A percentile compares a stretch with the other conserved stretches of the same genome.
phyloP scores from a whole-genome alignment of 1,140 invertebrate genomes.

The Neodiprion lecontei region DNA sequence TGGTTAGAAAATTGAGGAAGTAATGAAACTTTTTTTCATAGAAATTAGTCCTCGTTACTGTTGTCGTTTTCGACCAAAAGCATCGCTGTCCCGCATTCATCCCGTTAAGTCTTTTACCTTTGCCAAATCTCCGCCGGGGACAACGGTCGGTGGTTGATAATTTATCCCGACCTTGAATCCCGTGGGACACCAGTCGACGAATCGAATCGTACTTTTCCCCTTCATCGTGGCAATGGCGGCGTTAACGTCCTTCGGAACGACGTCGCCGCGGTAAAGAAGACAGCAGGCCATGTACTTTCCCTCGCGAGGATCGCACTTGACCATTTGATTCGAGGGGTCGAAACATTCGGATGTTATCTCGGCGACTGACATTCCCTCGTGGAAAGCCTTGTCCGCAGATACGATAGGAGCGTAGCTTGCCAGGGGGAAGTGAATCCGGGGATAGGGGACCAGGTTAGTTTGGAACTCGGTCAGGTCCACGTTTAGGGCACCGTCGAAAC shows the following conservation, averaged over 20 bases:
- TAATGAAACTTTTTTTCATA: background rate
- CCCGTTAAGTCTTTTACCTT: constrained; percentile 26
- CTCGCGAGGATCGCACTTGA: constrained; percentile 70
- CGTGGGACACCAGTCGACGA: constrained; percentile 77
- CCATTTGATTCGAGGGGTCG: constrained; percentile 72
- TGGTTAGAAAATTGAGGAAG: constrained; percentile 1
- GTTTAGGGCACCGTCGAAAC: constrained; percentile 72
- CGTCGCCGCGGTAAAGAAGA: constrained; percentile 74
- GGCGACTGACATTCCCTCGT: constrained; percentile 69
- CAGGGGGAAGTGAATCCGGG: constrained; percentile 71
- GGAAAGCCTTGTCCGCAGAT: constrained; percentile 68
- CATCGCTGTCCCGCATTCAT: background rate
- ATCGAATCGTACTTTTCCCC: constrained; percentile 73
- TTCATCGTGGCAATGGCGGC: constrained; percentile 84
- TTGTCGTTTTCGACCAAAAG: background rate
- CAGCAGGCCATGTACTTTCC: constrained; percentile 80
- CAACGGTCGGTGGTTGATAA: constrained; percentile 76
- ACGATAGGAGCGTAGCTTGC: constrained; percentile 64
- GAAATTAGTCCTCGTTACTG: background rate
- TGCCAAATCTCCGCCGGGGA: constrained; percentile 71
- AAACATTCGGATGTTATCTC: constrained; percentile 74
- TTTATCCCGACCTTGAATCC: constrained; percentile 78
- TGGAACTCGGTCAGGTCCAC: constrained; percentile 73
- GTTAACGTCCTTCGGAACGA: constrained; percentile 84
- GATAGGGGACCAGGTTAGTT: constrained; percentile 58